Base-by-base conservation (phyloP, 2,888 invertebrate species). In the Agrochola circellaris region DNA sequence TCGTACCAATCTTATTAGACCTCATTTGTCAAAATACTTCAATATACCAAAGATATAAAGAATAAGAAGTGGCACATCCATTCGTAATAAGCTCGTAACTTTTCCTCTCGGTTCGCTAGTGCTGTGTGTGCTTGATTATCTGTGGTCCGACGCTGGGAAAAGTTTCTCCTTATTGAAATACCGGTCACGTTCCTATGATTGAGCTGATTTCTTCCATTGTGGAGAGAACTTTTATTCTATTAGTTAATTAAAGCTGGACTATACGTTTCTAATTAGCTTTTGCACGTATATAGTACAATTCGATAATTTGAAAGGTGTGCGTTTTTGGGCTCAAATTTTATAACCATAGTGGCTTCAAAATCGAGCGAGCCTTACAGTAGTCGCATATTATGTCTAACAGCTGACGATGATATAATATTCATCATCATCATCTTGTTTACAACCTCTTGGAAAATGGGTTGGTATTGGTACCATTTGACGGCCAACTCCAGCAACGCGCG, bases 151-250 rank as follows among this genome's bases (percentile, higher is more conserved):
- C 13, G 42, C 17, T 61, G 69, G 54, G 51, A 68, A 77, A 83
- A 74, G 65, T 83, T 73, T 0, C 30, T 56, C 23, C 11, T 26
- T 64, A 42, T 81, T 73, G 72, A 51, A 69, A 75, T 6, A 51
- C 72, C 54, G 64, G 72, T 78, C 85, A 86, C 86, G 86, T 81
- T 58, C 38, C 5, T 34, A 7, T 62, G 76, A 69, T 77, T 61
- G 81, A 70, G 56, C 70, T 76, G 84, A 85, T 85, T 85, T 77
- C 70, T 72, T 81, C 75, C 9, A 78, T 78, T 84, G 81, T 77
- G 54, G 34, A 38, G 60, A 69, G 15, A 76, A 78, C 65, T 81
- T 82, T 77, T 69, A 66, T 77, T 73, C 82, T 79, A 79, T 84
- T 84, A 76, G 83, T 83, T 84, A 83, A 84, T 79, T 85, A 79